Evolutionary conservation across 1,140 invertebrate genomes (phyloP), one percentile per base, ranked within the genome.

Genomic region (Heliconius congener): DNA sequence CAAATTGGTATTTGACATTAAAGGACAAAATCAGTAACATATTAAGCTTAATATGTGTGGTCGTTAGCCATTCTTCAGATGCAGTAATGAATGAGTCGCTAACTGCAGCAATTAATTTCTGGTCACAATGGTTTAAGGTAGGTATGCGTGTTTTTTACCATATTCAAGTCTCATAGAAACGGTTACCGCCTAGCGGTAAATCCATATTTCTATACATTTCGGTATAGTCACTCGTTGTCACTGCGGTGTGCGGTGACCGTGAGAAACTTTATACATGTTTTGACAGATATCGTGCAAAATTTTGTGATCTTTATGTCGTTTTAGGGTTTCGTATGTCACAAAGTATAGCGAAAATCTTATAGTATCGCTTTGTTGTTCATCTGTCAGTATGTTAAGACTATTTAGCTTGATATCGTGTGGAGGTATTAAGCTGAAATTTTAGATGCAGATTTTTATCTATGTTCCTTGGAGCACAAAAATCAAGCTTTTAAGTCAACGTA

Each of bases 161-260:
- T 83, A 79, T 82, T 82, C 83, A 81, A 81, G 82, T 83, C 78
- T 79, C 78, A 79, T 81, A 82, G 23, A 80, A 82, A 82, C 82
- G 80, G 82, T 81, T 83, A 83, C 80, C 75, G 75, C 23, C 39
- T 84, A 84, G 79, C 83, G 81, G 83, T 84, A 84, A 74, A 79
- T 73, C 76, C 34, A 77, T 79, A 83, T 76, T 81, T 83, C 74
- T 80, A 80, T 83, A 83, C 77, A 81, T 82, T 84, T 84, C 75
- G 81, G 81, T 82, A 82, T 79, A 79, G 81, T 76, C 81, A 71
- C 39, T 78, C 73, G 76, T 81, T 77, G 76, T 78, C 80, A 71
- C 75, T 71, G 16, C 73, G 74, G 42, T 78, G 81, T 78, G 77
- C 74, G 77, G 77, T 76, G 74, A 78, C 77, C 73, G 77, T 82